Base-by-base conservation (phyloP, 2,888 invertebrate species). In the Catocala nupta region DNA sequence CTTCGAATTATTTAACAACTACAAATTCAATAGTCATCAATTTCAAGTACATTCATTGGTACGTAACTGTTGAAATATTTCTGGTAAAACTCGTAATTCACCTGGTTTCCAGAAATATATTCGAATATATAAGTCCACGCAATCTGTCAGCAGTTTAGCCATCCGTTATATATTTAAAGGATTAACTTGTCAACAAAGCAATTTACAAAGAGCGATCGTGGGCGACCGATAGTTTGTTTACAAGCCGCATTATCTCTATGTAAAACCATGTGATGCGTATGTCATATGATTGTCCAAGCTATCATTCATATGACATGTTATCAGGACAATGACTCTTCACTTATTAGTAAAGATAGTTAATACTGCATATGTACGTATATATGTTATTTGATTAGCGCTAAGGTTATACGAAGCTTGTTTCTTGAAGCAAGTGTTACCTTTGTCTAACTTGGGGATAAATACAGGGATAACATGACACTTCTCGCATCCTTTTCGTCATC, bases 231-330 rank as follows among this genome's bases (percentile, higher is more conserved):
- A 12, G 11, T 12, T 65, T 81, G 68, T 80, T 78, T 80, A 75
- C 73, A 73, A 77, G 76, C 59, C 70, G 50, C 61, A 59, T 77
- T 83, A 87, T 85, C 81, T 62, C 54, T 25, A 47, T 39, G 49
- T 48, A 43, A 51, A 56, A 56, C 66, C 85, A 81, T 83, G 86
- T 90, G 88, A 89, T 81, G 62, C 48, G 39, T 55, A 39, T 55
- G 80, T 89, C 89, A 88, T 86, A 88, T 88, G 88, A 85, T 81
- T 85, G 87, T 81, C 84, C 88, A 78, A 70, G 70, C 78, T 82
- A 84, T 84, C 84, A 70, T 73, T 68, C 90, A 90, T 86, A 86
- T 91, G 90, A 89, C 78, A 67, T 50, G 75, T 81, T 87, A 87
- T 88, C 86, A 77, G 72, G 66, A 61, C 66, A 77, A 75, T 73